Base-by-base conservation (phyloP, 2,888 invertebrate genomes). In the Nomada lathburiana region DNA sequence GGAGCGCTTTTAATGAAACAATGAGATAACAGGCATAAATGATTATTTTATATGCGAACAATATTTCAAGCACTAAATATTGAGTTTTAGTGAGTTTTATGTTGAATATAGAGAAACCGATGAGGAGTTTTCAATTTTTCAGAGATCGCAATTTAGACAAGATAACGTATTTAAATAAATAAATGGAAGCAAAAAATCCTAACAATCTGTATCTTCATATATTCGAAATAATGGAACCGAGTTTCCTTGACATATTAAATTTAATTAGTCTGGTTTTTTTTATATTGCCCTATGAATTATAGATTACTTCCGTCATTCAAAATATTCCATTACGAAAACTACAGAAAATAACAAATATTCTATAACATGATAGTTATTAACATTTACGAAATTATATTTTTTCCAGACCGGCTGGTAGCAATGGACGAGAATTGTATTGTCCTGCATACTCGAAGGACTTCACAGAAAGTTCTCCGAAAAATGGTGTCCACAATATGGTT, bases 371-470 rank as follows among this genome's bases (percentile, higher is more conserved):
- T 26, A 18, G 11, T 20, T 47, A 36, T 63, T 47, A 11, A 63
- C 44, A 3, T 23, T 44, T 5, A 47, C 20, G 47, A 63, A 11
- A 23, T 26, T 16, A 0, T 26, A 23, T 36, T 18, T 57, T 11
- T 26, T 55, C 3, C 86, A 94, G 94, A 86, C 94, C 94, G 5
- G 91, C 91, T 76, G 92, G 93, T 67, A 91, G 91, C 53, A 93
- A 90, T 63, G 90, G 91, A 75, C 88, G 94, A 65, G 94, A 94
- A 74, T 85, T 94, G 79, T 92, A 93, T 86, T 91, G 93, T 86
- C 90, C 93, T 18, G 90, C 80, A 88, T 93, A 88, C 84, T 86
- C 88, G 9, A 90, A 91, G 76, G 90, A 90, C 36, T 77, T 88
- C 44, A 50, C 89, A 18, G 89, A 88, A 82, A 89, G 88, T 76